Evolutionary conservation across 2,888 invertebrate species (phyloP), one percentile per base, ranked within the genome.

Genomic region (Archaeoteleia sp.): DNA sequence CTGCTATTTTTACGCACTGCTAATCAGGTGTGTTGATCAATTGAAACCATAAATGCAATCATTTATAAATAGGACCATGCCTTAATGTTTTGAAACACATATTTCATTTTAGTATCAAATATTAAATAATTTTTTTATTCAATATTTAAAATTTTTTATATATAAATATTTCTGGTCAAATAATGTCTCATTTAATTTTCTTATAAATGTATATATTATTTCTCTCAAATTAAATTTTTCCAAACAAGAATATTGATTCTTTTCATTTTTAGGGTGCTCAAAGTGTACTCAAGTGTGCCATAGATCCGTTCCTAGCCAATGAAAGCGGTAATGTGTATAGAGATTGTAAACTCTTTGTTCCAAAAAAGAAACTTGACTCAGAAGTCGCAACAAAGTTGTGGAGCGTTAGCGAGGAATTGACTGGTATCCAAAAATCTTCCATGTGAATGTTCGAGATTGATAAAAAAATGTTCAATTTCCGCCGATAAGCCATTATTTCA

Each of bases 221-320:
- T 9, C 1, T 2, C 14, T 3, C 9, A 12, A 12, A 10, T 12
- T 10, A 10, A 2, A 32, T 32, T 37, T 27, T 27, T 8, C n/a
- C 6, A n/a, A n/a, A 7, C 6, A 9, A 37, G 27, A 6, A 27
- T 35, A 17, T 32, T 23, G 42, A 29, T 48, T 53, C 66, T 39
- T 57, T 70, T 62, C 73, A 67, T 23, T 87, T 87, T 32, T 86
- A 95, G 93, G 95, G 95, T 34, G 90, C 92, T 0, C 92, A 95
- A 85, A 93, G 94, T 1, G 88, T 93, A 13, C 86, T 95, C 7
- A 91, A 91, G 83, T 93, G 94, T 81, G 93, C 94, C 0, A 90
- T 92, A 0, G 92, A 92, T 66, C 82, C 87, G 63, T 75, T 77
- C 1, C 80, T 90, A 17, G 85, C 86, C 9, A 88, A 90, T 0